Evolutionary conservation across 2,797 vertebrate genomes (phyloP), one percentile per base, ranked within the genome.

Genomic region (Poeciliopsis presidionis): DNA sequence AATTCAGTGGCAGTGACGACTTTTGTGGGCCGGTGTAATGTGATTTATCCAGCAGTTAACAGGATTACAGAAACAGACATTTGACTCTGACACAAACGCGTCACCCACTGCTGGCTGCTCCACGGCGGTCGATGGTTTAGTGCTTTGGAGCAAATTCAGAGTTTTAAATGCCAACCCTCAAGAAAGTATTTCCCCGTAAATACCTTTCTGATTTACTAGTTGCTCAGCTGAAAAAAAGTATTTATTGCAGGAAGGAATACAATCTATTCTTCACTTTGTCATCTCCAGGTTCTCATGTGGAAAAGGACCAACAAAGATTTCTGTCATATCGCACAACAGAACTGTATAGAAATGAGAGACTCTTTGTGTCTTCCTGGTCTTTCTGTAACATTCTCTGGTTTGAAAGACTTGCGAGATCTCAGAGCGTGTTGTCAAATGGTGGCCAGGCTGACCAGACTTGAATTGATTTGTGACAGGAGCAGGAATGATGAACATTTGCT

Each of bases 141-240:
- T 76, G n/a, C 36, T 63, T 63, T 36, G 20, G 6, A 77, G 51
- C 77, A 77, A 3, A 0, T 33, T 33, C 73, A 46, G 72, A 75
- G 75, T 43, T 74, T 75, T 59, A 30, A 45, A 80, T 36, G 81
- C 73, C 61, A 82, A 69, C 22, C 13, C 11, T 80, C 51, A 47
- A 67, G 67, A 43, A 75, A 47, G 14, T 67, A 67, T 25, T 59
- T 46, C 43, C 53, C 18, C 11, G 3, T 55, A 84, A 76, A 81
- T 83, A 57, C 43, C 36, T 1, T 18, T 76, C 22, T 82, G 5
- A n/a, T 85, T 76, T 79, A 41, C 51, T 73, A 43, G 71, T 65
- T 72, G 55, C 77, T 65, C 2, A 73, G 18, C 55, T 78, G 1
- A 12, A 2, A 71, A 30, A 7, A 67, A 2, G 3, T 0, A 3